A percentile compares a stretch with the other conserved stretches of the same genome.
These are phyloP conservation scores for Erebia palarica DNA, from an alignment of 2,888 invertebrate species.

Conservation along the genomic window DNA sequence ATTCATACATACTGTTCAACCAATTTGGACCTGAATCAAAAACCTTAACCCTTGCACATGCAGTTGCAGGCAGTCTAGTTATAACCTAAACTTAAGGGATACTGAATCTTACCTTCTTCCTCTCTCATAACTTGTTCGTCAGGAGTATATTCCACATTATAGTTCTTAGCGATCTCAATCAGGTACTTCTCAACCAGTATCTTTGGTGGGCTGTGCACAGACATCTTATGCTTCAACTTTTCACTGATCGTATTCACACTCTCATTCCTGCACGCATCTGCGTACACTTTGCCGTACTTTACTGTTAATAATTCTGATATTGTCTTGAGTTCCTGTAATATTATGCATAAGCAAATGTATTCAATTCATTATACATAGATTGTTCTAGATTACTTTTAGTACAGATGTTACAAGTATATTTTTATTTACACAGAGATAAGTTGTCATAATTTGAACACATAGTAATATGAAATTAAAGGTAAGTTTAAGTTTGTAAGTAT, in stretches of 20 bases:
- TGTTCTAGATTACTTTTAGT: too few species aligned
- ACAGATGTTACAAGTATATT: too few species aligned
- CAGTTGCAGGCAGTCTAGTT: too few species aligned
- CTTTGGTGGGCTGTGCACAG: constrained; percentile 97
- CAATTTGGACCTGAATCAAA: too few species aligned
- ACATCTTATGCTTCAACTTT: constrained; percentile 96
- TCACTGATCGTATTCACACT: constrained; percentile 91
- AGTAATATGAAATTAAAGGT: too few species aligned
- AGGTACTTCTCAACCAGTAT: constrained; percentile 95
- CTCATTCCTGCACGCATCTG: constrained; percentile 93
- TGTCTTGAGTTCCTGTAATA: constrained; percentile 85
- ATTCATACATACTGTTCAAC: too few species aligned
- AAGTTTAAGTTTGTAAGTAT: too few species aligned
- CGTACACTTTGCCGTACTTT: constrained; percentile 97
- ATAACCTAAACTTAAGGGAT: background rate
- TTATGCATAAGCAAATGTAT: background rate
- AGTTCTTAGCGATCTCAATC: constrained; percentile 98
- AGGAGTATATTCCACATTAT: constrained; percentile 96
- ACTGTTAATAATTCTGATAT: constrained; percentile 93
- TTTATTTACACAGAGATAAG: too few species aligned
- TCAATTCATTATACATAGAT: too few species aligned
- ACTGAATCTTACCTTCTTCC: constrained; percentile 77
- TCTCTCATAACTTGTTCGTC: constrained; percentile 95
- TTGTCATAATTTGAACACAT: too few species aligned
- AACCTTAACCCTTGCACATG: too few species aligned